Base-by-base conservation (phyloP, 1,140 invertebrate genomes). In the Micrasema minimum region DNA sequence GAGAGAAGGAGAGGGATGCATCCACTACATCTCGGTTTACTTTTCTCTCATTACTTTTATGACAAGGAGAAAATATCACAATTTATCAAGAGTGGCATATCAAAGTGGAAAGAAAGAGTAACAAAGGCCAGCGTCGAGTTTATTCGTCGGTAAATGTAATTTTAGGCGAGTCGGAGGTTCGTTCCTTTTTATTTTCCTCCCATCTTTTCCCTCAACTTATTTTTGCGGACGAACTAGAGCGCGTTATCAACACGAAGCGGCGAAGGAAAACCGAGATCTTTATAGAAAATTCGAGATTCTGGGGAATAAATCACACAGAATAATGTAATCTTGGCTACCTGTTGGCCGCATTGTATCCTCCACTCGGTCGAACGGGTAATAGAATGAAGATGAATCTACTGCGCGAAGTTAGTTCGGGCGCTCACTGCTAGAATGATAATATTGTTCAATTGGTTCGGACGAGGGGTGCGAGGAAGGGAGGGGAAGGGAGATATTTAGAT, bases 401-500 rank as follows among this genome's bases (percentile, higher is more conserved):
- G 22, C 12, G 23, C 22, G 18, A 23, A 46, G 4, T 22, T 18
- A 22, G 18, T 18, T 38, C 55, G 55, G 53, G 66, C 26, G 20
- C 18, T 12, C 22, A 11, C 59, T 61, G 16, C 43, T n/a, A 41
- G 59, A 64, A 64, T 64, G 59, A 48, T 31, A 31, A 31, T 59
- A 69, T 73, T 73, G 72, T 73, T 73, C 72, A 73, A 73, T 73
- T 45, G 66, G 72, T 66, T 69, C 43, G 1, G 55, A 61, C 43
- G 66, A 23, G 26, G 37, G 65, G 10, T 7, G 37, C 35, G 31
- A 31, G 50, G 31, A 5, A 26, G 16, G n/a, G 48, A 14, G 50
- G 46, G 48, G 37, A 35, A 64, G 67, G 35, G 59, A 45, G 65
- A 71, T 74, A 74, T 74, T 74, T 75, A 75, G 73, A 75, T 71